Percentiles rank a stretch among this genome's conserved stretches.
Evolutionary conservation across 2,888 invertebrate species (phyloP).

Genomic region (Chironomus tentans): DNA sequence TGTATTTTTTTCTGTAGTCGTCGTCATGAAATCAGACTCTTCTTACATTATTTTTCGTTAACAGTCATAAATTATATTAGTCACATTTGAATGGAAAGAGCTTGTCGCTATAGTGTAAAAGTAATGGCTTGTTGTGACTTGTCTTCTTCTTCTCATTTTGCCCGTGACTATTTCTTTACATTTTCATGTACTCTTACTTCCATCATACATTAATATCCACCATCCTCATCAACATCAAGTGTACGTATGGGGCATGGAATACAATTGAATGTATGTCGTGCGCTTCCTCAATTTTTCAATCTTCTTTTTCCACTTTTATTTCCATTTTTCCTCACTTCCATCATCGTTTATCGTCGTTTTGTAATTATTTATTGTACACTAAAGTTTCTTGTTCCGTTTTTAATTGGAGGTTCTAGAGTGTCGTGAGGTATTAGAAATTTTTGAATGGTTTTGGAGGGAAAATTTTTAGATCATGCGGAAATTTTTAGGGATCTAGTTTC

Average conservation of each 20-base stretch:
- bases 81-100: constrained; percentile 18
- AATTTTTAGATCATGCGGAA: no score
- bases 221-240: background rate
- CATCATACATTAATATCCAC: background rate
- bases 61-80: constrained; percentile 23
- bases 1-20: background rate
- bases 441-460: no score
- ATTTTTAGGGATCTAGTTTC: no score
- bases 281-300: background rate
- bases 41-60: constrained; percentile 22
- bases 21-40: background rate
- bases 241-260: no score
- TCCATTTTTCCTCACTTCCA: background rate
- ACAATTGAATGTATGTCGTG: background rate
- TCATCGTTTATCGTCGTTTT: no score
- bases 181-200: background rate
- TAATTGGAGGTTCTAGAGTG: no score
- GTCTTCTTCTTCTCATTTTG: background rate
- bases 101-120: background rate
- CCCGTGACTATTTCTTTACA: background rate
- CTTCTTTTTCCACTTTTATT: background rate
- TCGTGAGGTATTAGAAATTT: no score
- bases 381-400: no score
- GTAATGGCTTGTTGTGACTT: constrained; percentile 1
- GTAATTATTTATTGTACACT: no score